Base-by-base conservation (phyloP, 2,113 vertebrate species). In the Platichthys flesus region DNA sequence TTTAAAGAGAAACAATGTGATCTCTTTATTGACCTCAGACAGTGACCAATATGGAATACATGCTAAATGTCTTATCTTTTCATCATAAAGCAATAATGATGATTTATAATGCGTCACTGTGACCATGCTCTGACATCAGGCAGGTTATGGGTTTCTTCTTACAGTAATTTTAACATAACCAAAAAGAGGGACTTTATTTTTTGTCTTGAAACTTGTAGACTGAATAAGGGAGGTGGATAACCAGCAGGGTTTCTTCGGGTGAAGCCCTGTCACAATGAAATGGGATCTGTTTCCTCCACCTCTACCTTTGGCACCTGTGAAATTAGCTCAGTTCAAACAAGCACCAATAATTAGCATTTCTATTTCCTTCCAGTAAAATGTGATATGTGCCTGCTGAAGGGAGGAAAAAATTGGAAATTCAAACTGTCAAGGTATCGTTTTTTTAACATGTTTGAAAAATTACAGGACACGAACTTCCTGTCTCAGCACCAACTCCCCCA, bases 361-460 rank as follows among this genome's bases (percentile, higher is more conserved):
- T 7, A 66, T 2, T 63, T 67, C 79, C 82, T 51, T 18, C 76
- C 26, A 74, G 42, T 24, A 60, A 42, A 64, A 37, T 67, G 55
- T 78, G 55, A 77, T 68, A 68, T 55, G 40, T 62, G 57, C 35
- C 45, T 13, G 56, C 55, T 59, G 37, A 42, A 70, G 40, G 26
- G 5, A 14, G 12, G 58, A 31, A 12, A 26, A 58, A 49, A 52
- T 47, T 40, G 54, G 24, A 58, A 21, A 66, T 74, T 74, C 37
- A 79, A 83, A 78, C 70, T 80, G 78, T 37, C 80, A 82, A 78
- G 59, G 56, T 65, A 72, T 89, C 57, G 21, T 64, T 76, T 78
- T 78, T 86, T 74, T 86, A 79, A 85, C 76, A 71, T 84, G 75
- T 78, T 81, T 83, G 59, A 80, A 74, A 31, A 76, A 86, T 81